These are phyloP conservation scores for Acanthosepion lycidas DNA, from an alignment of 2,888 invertebrate genomes.

Conservation along the genomic window DNA sequence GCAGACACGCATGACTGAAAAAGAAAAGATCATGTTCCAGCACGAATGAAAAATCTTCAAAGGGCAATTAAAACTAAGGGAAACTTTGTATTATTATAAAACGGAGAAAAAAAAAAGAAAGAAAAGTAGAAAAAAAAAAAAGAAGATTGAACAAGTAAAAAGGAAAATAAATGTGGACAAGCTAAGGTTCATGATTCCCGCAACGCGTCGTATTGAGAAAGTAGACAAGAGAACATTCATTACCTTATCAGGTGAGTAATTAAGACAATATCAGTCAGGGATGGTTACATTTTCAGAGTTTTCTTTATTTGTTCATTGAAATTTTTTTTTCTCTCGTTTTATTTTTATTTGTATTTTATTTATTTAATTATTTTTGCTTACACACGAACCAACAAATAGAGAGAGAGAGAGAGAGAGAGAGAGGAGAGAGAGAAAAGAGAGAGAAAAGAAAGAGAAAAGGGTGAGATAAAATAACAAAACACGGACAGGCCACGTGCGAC, in stretches of 20 bases:
- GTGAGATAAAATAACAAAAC: background rate
- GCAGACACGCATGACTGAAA: no score
- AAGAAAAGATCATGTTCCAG: no score
- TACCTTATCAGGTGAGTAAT: background rate
- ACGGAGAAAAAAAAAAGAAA: no score
- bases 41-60: no score
- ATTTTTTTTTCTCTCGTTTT: background rate
- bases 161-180: background rate
- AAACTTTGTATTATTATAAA: no score
- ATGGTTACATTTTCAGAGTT: background rate
- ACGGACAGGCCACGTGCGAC: background rate
- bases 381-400: background rate
- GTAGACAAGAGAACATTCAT: background rate
- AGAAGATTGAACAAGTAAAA: background rate
- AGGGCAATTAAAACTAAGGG: no score
- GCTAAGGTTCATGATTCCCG: slow-evolving; percentile 17
- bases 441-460: no score
- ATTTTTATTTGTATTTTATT: background rate
- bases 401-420: background rate
- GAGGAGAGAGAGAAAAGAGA: no score
- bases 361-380: background rate
- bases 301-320: background rate
- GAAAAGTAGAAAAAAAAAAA: background rate
- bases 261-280: background rate
- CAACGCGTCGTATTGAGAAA: background rate